Evolutionary conservation across 2,797 vertebrate genomes (phyloP).

Genomic region (Anniella stebbinsi): DNA sequence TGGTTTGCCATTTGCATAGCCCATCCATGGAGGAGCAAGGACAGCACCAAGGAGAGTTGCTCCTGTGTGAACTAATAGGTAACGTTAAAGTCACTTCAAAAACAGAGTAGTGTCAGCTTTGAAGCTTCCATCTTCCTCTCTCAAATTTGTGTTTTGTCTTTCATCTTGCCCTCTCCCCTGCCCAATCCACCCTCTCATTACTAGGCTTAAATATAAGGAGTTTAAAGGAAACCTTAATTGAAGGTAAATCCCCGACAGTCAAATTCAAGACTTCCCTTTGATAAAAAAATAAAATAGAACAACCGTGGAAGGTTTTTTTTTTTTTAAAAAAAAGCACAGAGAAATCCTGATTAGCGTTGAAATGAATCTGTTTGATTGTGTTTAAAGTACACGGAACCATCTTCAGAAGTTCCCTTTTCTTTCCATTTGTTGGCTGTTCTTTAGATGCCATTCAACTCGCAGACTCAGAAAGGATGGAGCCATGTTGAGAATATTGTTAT

Average conservation of each 20-base stretch:
- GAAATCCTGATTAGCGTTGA: constrained; percentile 49
- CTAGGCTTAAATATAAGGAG: constrained; percentile 37
- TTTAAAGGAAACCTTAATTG: constrained; percentile 57
- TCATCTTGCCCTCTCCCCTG: constrained; percentile 4
- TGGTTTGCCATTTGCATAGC: not conserved
- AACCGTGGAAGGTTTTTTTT: constrained; percentile 23
- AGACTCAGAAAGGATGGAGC: not conserved
- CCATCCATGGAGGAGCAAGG: constrained; percentile 8
- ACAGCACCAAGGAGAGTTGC: constrained; percentile 10
- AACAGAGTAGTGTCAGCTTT: not conserved
- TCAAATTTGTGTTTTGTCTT: constrained; percentile 34
- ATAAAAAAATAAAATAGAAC: constrained; percentile 53
- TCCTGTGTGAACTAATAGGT: constrained; percentile 29
- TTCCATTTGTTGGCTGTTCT: constrained; percentile 9
- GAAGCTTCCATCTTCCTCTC: constrained; percentile 20
- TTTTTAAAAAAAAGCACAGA: constrained; percentile 6
- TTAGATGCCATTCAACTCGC: constrained; percentile 22
- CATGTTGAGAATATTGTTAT: constrained; percentile 12
- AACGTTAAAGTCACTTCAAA: constrained; percentile 43
- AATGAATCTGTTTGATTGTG: constrained; percentile 44
- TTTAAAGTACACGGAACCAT: not conserved
- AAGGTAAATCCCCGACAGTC: constrained; percentile 50
- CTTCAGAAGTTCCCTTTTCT: constrained; percentile 36
- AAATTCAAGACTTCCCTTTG: constrained; percentile 44
- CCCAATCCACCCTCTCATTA: constrained; percentile 27